These are phyloP conservation scores for Muscicapa comitata DNA, from an alignment of 2,797 vertebrate genomes.

Conservation along the genomic window DNA sequence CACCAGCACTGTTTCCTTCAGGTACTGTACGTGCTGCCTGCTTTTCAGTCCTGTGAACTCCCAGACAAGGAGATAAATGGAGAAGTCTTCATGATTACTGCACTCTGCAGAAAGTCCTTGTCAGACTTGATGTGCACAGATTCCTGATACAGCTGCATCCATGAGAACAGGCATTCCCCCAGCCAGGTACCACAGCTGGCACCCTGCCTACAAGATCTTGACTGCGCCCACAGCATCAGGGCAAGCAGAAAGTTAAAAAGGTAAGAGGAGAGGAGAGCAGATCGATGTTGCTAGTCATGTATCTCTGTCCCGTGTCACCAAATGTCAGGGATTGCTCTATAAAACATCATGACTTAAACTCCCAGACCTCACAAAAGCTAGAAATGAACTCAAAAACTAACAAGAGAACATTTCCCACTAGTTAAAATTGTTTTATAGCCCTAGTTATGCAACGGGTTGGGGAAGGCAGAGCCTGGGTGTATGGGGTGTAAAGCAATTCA, in stretches of 20 bases:
- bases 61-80: not conserved
- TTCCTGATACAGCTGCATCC: not conserved
- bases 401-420: not conserved
- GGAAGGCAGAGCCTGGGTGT: not conserved
- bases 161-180: not conserved
- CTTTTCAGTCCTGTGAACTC: not conserved
- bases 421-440: not conserved
- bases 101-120: not conserved
- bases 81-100: not conserved
- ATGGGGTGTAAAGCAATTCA: not conserved
- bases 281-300: accelerated
- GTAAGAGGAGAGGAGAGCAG: not conserved
- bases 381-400: not conserved
- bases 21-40: not conserved
- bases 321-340: accelerated
- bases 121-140: accelerated
- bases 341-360: not conserved
- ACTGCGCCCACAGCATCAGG: accelerated
- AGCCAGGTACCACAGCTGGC: not conserved
- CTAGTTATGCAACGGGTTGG: not conserved
- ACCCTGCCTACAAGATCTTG: not conserved
- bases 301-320: not conserved
- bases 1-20: not conserved
- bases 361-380: not conserved
- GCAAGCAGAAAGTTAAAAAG: not conserved